Evolutionary conservation across 2,113 vertebrate species (phyloP), one percentile per base, ranked within the genome.

Genomic region (Pelecanus crispus): DNA sequence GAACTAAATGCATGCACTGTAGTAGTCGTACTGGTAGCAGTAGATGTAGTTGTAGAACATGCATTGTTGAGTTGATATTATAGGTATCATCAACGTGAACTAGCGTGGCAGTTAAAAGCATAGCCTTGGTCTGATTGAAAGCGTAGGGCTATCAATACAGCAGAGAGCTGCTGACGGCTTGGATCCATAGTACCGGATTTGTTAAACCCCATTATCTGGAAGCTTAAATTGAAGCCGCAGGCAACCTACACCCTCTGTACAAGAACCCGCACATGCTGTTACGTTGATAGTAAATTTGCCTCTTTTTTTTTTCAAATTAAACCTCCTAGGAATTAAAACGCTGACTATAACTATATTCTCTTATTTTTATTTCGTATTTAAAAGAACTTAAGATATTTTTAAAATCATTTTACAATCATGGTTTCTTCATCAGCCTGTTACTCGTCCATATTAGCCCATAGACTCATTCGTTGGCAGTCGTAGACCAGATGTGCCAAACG

Each of bases 1-100:
- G 98, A 98, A 98, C 97, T 98, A 97, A 98, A 97, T 98, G 98
- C 98, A 98, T 98, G 98, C 98, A 96, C 96, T 98, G 98, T 98
- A 96, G 98, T 98, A 97, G 97, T 97, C 71, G 96, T 96, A 86
- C 98, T 97, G 97, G 98, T 98, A 98, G 98, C 97, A 96, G 97
- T 98, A 97, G 97, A 98, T 26, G 98, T 98, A 98, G 98, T 97
- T 97, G 97, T 98, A 97, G 98, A 98, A 98, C 98, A 98, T 98
- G 97, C 98, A 98, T 98, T 98, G 98, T 98, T 82, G 96, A 98
- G 98, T 98, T 98, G 98, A 98, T 98, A 98, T 98, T 98, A 97
- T 80, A 98, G 98, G 97, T 81, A 93, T 84, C 96, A 47, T 79
- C 81, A 63, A 92, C 95, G 90, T 47, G 40, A 95, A 94, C 78